Conservation (phyloP, 2,113 vertebrate genomes). For the Malurus alboscapulatus region DNA sequence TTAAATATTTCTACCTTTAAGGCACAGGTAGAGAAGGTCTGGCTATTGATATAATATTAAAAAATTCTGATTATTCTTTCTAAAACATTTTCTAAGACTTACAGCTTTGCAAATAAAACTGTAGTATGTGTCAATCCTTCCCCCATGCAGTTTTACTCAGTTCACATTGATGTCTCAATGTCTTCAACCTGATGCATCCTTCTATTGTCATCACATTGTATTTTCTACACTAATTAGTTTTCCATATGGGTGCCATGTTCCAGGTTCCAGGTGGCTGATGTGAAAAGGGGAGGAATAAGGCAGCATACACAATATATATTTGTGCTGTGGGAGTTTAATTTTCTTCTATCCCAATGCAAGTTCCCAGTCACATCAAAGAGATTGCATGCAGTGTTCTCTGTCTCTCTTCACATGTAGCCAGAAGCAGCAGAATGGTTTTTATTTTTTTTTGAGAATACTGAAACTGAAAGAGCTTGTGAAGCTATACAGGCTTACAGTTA, state of each 20-base stretch:
- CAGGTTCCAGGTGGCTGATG: background rate
- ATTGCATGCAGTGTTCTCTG: fast-evolving
- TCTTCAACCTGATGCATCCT: background rate
- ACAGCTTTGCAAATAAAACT: background rate
- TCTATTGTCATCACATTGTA: background rate
- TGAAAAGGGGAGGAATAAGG: background rate
- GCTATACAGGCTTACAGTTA: background rate
- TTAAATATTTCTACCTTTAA: background rate
- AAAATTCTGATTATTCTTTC: background rate
- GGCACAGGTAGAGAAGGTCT: background rate
- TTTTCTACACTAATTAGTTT: background rate
- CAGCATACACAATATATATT: fast-evolving
- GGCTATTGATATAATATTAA: background rate
- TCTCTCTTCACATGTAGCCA: background rate
- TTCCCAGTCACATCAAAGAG: background rate
- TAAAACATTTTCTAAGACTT: background rate
- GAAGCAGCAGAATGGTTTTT: background rate
- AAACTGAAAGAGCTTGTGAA: background rate
- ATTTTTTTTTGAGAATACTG: background rate
- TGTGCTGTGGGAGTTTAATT: background rate
- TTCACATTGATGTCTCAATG: background rate
- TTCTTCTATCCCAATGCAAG: background rate
- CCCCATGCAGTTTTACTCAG: background rate
- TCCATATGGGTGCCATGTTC: background rate
- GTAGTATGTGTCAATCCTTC: background rate